A percentile compares a stretch with the other conserved stretches of the same genome.
phyloP scores from a whole-genome alignment of 2,797 vertebrate genomes.

The Pseudomugil gertrudae region DNA sequence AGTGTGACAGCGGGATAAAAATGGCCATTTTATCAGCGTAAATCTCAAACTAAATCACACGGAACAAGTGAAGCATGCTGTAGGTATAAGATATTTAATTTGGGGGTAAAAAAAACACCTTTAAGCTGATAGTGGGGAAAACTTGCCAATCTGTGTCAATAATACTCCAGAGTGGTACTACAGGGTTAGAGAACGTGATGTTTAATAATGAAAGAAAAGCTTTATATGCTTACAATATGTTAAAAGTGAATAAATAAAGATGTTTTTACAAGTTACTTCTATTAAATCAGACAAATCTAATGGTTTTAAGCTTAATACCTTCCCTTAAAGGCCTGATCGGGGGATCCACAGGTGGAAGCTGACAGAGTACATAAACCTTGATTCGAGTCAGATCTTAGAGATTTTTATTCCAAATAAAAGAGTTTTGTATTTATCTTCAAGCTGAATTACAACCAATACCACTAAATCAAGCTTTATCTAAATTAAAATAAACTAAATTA shows the following conservation, averaged over 20 bases:
- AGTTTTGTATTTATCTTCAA: too few species aligned
- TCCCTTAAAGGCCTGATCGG: background rate
- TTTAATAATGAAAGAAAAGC: background rate
- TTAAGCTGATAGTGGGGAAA: too few species aligned
- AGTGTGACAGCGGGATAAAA: constrained; percentile 32
- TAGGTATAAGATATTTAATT: background rate
- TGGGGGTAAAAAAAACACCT: background rate
- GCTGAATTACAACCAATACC: background rate
- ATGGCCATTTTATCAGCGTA: constrained; percentile 18
- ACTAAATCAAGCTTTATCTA: background rate
- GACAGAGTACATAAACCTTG: background rate
- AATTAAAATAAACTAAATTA: background rate
- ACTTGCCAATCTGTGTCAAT: too few species aligned
- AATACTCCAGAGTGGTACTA: too few species aligned
- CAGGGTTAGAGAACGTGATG: too few species aligned
- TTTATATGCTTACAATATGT: too few species aligned
- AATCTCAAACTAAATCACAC: background rate
- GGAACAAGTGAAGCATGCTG: background rate
- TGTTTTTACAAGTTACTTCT: background rate
- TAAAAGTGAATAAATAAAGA: background rate
- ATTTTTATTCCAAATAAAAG: background rate
- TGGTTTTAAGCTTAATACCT: background rate
- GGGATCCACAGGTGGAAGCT: background rate
- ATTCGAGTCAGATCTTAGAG: background rate
- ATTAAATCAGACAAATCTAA: background rate